These are phyloP conservation scores for Onychomys leucogaster DNA, from an alignment of 2,797 vertebrate genomes.

Conservation along the genomic window DNA sequence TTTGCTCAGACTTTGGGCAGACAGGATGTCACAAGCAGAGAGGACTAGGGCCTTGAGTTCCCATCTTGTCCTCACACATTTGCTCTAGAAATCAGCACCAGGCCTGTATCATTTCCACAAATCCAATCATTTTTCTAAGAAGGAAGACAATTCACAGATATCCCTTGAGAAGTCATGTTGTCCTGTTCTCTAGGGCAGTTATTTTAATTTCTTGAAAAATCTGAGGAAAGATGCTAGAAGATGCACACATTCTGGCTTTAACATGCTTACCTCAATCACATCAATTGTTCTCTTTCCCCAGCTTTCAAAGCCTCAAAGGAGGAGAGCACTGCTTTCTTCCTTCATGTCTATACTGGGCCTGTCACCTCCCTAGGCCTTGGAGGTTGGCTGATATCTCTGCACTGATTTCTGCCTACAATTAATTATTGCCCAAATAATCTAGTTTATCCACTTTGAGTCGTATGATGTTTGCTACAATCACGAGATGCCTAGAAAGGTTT, in stretches of 20 bases:
- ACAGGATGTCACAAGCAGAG: background rate
- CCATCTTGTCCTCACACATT: background rate
- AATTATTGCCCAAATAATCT: background rate
- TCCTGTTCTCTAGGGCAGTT: background rate
- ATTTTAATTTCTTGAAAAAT: conserved; percentile 38
- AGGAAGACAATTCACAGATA: background rate
- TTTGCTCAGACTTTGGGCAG: background rate
- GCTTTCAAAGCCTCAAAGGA: conserved; percentile 15
- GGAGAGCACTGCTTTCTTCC: background rate
- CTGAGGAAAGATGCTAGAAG: background rate
- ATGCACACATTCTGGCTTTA: background rate
- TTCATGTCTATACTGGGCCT: background rate
- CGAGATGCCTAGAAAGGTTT: background rate
- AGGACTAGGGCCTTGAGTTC: background rate
- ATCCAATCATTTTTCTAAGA: background rate
- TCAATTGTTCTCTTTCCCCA: background rate
- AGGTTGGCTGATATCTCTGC: background rate
- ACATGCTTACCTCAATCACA: background rate
- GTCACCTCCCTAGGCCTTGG: background rate
- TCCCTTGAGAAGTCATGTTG: conserved; percentile 48
- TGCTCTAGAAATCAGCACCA: background rate
- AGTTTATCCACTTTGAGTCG: conserved; percentile 4
- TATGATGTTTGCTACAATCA: conserved; percentile 4
- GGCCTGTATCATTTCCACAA: background rate
- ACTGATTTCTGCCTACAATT: conserved; percentile 32